These are phyloP conservation scores for Pseudomugil gertrudae DNA, from an alignment of 2,797 vertebrate genomes.

Conservation along the genomic window DNA sequence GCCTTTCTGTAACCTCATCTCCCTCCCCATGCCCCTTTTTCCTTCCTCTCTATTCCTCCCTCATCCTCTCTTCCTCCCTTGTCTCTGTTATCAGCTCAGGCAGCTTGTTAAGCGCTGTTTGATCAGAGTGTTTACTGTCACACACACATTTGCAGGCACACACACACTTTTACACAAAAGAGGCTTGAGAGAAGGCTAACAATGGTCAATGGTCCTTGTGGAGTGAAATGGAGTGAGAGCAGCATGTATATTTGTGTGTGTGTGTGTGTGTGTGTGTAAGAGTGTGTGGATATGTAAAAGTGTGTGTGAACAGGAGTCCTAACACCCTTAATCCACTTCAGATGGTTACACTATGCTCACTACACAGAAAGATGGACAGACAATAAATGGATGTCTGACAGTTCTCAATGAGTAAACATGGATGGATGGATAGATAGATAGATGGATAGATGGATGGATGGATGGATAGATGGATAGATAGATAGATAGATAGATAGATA, in stretches of 20 bases:
- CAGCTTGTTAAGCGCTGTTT: constrained; percentile 87
- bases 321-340: constrained; percentile 79
- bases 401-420: constrained; percentile 17
- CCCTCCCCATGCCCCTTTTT: constrained; percentile 52
- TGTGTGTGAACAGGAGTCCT: constrained; percentile 69
- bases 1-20: constrained; percentile 52
- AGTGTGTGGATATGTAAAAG: constrained; percentile 14
- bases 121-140: constrained; percentile 85
- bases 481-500: constrained; percentile 35
- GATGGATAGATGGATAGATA: constrained; percentile 30
- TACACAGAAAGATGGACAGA: constrained; percentile 55
- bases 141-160: constrained; percentile 61
- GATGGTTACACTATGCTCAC: constrained; percentile 65
- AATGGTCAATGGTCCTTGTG: constrained; percentile 78
- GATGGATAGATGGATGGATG: constrained; percentile 37
- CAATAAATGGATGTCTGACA: constrained; percentile 45
- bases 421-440: constrained; percentile 40
- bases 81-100: constrained; percentile 82
- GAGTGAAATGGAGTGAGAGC: constrained; percentile 69
- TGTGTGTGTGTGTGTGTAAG: constrained; percentile 40
- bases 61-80: constrained; percentile 63
- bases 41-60: constrained; percentile 68
- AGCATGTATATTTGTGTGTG: constrained; percentile 25
- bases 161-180: constrained; percentile 51
- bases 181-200: constrained; percentile 80